A percentile compares a stretch with the other conserved stretches of the same genome.
These are phyloP conservation scores for Meliscaeva auricollis DNA, from an alignment of 2,888 invertebrate species.

Conservation along the genomic window DNA sequence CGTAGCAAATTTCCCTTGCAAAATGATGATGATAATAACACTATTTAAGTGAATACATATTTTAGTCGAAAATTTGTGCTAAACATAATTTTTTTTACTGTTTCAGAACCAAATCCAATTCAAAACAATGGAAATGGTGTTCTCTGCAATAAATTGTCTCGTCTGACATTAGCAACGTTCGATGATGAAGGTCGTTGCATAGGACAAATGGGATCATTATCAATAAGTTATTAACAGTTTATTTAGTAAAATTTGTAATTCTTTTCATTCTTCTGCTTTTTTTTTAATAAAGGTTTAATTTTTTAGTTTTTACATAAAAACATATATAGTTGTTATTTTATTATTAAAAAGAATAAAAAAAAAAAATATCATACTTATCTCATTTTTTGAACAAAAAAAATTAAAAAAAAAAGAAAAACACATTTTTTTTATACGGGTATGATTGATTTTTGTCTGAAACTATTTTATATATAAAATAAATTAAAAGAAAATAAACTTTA, in stretches of 20 bases:
- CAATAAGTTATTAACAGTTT: slow-evolving; percentile 86
- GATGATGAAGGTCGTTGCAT: slow-evolving; percentile 95
- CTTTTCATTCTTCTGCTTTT: slow-evolving; percentile 55
- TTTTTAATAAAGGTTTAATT: slow-evolving; percentile 42
- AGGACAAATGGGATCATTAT: slow-evolving; percentile 94
- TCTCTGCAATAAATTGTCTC: slow-evolving; percentile 93
- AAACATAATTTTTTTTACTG: background rate
- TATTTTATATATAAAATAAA: slow-evolving; percentile 1
- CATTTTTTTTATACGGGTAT: slow-evolving; percentile 45
- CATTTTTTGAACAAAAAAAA: slow-evolving; percentile 13
- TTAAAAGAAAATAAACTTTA: slow-evolving; percentile 20
- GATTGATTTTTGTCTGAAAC: slow-evolving; percentile 32
- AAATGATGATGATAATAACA: no score
- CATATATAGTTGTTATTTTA: slow-evolving; percentile 44
- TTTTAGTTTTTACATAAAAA: background rate
- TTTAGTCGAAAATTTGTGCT: no score
- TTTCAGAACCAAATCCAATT: slow-evolving; percentile 84
- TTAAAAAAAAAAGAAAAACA: slow-evolving; percentile 33
- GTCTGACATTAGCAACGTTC: slow-evolving; percentile 94
- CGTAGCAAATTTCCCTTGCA: no score
- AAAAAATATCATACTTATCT: slow-evolving; percentile 54
- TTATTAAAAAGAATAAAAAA: slow-evolving; percentile 45
- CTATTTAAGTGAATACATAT: background rate
- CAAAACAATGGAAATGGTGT: slow-evolving; percentile 85
- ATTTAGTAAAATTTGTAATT: slow-evolving; percentile 65